Evolutionary conservation across 2,113 vertebrate genomes (phyloP).

Genomic region (Origma solitaria): DNA sequence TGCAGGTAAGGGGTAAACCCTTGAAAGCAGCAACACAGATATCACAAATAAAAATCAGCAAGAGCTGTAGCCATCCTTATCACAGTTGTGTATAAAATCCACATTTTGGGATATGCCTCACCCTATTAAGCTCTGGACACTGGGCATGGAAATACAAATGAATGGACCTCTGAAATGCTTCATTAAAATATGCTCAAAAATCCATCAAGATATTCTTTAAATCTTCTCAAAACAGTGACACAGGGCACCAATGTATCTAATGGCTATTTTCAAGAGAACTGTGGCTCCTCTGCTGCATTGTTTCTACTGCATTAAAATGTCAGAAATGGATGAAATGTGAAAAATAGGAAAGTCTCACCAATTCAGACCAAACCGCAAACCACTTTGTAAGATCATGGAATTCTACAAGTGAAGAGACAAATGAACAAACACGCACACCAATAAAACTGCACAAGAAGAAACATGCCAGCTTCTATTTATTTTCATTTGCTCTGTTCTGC

Average conservation of each 20-base stretch:
- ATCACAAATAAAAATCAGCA: not conserved
- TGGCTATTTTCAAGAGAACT: not conserved
- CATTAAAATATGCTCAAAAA: not conserved
- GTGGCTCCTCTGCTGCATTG: not conserved
- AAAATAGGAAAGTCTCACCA: slow-evolving; percentile 6
- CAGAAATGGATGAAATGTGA: slow-evolving; percentile 16
- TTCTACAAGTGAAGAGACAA: slow-evolving; percentile 47
- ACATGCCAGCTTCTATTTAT: slow-evolving; percentile 47
- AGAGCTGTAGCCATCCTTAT: not conserved
- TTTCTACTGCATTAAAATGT: not conserved
- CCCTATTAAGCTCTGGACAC: not conserved
- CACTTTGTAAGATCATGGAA: slow-evolving; percentile 45
- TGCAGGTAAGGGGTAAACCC: not conserved
- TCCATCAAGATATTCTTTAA: not conserved
- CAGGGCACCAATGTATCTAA: not conserved
- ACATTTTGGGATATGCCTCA: not conserved
- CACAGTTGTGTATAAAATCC: not conserved
- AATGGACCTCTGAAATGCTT: not conserved
- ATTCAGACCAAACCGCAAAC: slow-evolving; percentile 39
- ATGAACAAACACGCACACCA: slow-evolving; percentile 51
- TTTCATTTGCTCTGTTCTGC: not conserved
- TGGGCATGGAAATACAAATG: not conserved
- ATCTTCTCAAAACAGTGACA: not conserved
- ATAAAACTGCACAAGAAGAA: slow-evolving; percentile 55
- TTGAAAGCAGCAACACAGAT: not conserved